phyloP scores from a whole-genome alignment of 2,113 vertebrate genomes.

The Ammodramus savannarum region DNA sequence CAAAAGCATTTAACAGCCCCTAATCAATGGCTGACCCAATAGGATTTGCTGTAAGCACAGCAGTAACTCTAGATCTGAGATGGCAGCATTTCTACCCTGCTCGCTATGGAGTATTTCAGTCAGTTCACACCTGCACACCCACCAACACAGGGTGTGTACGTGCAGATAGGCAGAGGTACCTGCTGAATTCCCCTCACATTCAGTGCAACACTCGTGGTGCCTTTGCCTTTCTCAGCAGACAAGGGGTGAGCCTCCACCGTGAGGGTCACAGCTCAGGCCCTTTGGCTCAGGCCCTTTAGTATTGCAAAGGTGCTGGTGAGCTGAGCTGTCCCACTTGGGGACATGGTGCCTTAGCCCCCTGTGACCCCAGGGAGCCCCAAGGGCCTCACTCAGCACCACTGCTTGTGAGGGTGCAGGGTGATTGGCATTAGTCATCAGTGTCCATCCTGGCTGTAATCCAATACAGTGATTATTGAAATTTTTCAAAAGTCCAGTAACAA shows the following conservation, averaged over 20 bases:
- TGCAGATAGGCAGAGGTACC: background rate
- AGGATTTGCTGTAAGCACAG: background rate
- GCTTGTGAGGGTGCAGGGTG: background rate
- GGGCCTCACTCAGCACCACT: background rate
- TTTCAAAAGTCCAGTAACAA: background rate
- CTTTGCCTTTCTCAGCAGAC: background rate
- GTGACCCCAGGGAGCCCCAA: background rate
- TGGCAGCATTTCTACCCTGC: accelerated
- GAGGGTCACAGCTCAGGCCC: background rate
- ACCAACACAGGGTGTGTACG: accelerated
- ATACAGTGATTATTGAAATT: background rate
- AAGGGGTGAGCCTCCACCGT: accelerated
- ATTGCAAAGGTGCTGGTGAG: background rate
- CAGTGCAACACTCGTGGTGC: background rate
- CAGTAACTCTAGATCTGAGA: background rate
- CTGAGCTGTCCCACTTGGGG: background rate
- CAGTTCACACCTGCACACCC: background rate
- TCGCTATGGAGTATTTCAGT: background rate
- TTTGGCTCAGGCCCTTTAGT: accelerated
- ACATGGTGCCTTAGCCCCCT: background rate
- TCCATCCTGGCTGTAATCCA: accelerated
- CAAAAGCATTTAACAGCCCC: background rate
- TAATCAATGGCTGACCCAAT: accelerated
- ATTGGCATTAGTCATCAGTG: background rate
- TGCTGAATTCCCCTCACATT: background rate